phyloP scores from a whole-genome alignment of 2,888 invertebrate species.

The Acrobasis consociella region DNA sequence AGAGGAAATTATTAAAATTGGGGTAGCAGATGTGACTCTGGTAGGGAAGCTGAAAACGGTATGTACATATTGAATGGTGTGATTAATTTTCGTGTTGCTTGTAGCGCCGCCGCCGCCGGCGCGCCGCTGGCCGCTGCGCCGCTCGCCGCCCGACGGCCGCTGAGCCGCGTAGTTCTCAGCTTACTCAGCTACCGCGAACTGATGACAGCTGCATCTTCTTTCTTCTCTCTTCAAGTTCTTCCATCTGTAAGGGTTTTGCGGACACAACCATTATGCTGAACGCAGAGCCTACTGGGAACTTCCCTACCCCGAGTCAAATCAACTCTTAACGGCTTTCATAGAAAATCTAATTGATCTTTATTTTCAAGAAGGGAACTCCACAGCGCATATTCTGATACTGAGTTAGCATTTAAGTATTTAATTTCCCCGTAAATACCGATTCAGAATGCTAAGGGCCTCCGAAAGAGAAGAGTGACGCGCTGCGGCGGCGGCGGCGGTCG shows the following conservation, averaged over 20 bases:
- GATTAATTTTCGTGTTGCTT: constrained; percentile 50
- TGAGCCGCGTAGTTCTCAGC: constrained; percentile 44
- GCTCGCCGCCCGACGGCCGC: constrained; percentile 36
- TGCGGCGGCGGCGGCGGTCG: constrained; percentile 55
- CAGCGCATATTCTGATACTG: constrained; percentile 56
- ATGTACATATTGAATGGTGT: constrained; percentile 50
- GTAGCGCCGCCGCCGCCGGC: constrained; percentile 34
- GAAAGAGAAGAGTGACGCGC: constrained; percentile 72
- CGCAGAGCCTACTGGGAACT: constrained; percentile 72
- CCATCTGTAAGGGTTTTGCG: constrained; percentile 81
- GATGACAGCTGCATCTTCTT: constrained; percentile 40
- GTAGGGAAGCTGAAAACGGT: constrained; percentile 66
- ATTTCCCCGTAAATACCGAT: constrained; percentile 83
- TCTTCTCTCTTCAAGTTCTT: constrained; percentile 67
- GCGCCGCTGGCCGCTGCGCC: constrained; percentile 37
- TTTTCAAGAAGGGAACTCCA: constrained; percentile 56
- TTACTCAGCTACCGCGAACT: constrained; percentile 39
- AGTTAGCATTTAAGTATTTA: constrained; percentile 78
- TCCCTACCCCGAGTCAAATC: constrained; percentile 76
- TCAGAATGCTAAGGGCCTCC: constrained; percentile 80
- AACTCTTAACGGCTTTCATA: constrained; percentile 64
- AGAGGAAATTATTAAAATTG: neutral
- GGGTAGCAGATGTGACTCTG: constrained; percentile 66
- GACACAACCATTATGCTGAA: constrained; percentile 82
- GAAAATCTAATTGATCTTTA: constrained; percentile 38